Percentiles rank a stretch among this genome's conserved stretches.
Conservation (phyloP, 1,140 invertebrate genomes). For the Drosophila littoralis region DNA sequence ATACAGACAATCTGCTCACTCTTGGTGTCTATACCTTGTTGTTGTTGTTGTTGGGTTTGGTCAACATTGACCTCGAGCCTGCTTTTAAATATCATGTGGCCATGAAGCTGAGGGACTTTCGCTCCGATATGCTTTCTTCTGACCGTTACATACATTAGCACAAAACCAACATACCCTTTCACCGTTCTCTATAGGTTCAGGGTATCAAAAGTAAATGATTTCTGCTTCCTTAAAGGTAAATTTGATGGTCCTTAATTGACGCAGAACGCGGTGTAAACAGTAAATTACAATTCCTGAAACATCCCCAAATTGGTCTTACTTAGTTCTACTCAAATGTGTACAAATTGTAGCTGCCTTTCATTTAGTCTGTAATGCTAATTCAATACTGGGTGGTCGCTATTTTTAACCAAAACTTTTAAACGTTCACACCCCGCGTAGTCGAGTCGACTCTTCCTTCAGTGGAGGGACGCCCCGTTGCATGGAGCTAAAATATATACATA, state of each 20-base stretch:
- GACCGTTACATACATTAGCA: too few relatives aligned
- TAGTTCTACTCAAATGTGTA: neutral
- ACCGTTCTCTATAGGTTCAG: too few relatives aligned
- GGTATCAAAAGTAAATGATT: too few relatives aligned
- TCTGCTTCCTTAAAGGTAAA: too few relatives aligned
- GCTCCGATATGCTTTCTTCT: too few relatives aligned
- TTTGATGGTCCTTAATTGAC: neutral
- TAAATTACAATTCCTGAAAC: neutral
- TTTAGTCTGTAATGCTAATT: constrained; percentile 22
- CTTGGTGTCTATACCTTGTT: too few relatives aligned
- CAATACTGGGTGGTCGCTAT: constrained; percentile 15
- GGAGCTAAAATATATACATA: constrained; percentile 1
- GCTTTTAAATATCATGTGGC: too few relatives aligned
- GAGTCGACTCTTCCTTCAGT: neutral
- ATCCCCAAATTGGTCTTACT: neutral
- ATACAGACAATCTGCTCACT: too few relatives aligned
- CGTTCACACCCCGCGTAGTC: constrained; percentile 16
- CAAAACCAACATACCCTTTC: too few relatives aligned
- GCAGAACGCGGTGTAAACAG: neutral
- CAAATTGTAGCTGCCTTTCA: constrained; percentile 17
- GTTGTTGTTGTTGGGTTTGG: too few relatives aligned
- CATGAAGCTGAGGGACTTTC: too few relatives aligned
- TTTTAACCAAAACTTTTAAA: constrained; percentile 44
- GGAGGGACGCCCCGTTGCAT: neutral
- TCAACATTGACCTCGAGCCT: too few relatives aligned